Evolutionary conservation across 2,113 vertebrate genomes (phyloP).

Genomic region (Solenodon paradoxus): DNA sequence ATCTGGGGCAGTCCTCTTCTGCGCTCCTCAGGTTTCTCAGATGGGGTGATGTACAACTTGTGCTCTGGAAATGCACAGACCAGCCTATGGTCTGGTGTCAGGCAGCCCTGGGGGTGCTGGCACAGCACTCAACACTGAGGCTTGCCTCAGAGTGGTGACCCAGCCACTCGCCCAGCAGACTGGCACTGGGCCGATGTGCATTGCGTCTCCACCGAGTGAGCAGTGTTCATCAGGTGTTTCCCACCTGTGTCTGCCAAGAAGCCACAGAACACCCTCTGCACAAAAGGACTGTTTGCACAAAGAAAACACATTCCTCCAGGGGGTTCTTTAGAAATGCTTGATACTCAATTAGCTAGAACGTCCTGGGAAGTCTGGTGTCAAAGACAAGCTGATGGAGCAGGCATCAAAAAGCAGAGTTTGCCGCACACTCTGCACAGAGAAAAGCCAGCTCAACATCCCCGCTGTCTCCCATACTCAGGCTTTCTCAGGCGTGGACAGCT

Average conservation of each 20-base stretch:
- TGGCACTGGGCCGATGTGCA: background rate
- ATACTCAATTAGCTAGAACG: conserved; percentile 67
- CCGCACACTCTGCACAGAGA: background rate
- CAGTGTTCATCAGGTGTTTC: conserved; percentile 55
- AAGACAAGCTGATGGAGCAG: background rate
- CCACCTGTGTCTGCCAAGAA: conserved; percentile 65
- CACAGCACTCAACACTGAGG: background rate
- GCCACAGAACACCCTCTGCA: conserved; percentile 50
- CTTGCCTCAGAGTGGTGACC: background rate
- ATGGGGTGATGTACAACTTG: background rate
- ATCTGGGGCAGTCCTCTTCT: background rate
- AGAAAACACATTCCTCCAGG: conserved; percentile 59
- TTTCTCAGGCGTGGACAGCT: background rate
- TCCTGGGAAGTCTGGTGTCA: background rate
- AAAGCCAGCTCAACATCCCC: background rate
- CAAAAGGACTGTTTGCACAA: conserved; percentile 73
- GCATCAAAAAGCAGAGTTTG: background rate
- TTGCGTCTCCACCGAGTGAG: background rate
- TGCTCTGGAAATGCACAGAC: background rate
- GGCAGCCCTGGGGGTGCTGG: background rate
- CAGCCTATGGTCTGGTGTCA: background rate
- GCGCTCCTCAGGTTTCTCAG: background rate
- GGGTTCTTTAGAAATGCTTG: conserved; percentile 70
- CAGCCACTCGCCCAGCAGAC: background rate
- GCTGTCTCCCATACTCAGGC: background rate